These are phyloP conservation scores for Vannuccia rotundouncinata DNA, from an alignment of 2,888 invertebrate species.

Conservation along the genomic window DNA sequence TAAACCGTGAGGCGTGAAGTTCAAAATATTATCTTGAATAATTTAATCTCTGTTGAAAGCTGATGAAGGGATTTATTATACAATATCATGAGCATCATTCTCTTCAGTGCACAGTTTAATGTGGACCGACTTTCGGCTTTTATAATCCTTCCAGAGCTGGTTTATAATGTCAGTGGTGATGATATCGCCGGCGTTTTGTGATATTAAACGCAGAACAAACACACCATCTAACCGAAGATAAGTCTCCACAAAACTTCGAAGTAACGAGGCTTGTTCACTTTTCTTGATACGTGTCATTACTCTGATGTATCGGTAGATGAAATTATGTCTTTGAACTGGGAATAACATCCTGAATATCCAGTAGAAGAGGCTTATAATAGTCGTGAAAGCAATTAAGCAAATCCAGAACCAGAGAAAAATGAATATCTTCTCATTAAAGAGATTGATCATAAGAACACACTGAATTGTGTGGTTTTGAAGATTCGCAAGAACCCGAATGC, in stretches of 20 bases:
- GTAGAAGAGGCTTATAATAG: constrained; percentile 25
- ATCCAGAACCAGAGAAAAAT: constrained; percentile 42
- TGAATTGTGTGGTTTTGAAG: constrained; percentile 45
- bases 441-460: constrained; percentile 46
- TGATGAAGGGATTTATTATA: too few species aligned
- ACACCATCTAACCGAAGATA: constrained; percentile 55
- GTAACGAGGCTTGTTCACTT: constrained; percentile 41
- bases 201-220: constrained; percentile 54
- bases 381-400: constrained; percentile 29
- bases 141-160: constrained; percentile 53
- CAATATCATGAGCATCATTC: background rate
- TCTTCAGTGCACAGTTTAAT: background rate
- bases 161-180: constrained; percentile 54
- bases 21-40: too few species aligned
- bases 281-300: background rate
- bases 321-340: background rate
- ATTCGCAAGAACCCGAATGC: constrained; percentile 50
- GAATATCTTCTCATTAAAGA: constrained; percentile 45
- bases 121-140: constrained; percentile 42
- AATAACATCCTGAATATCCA: constrained; percentile 27
- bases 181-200: constrained; percentile 56
- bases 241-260: constrained; percentile 52
- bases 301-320: background rate
- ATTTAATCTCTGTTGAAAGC: too few species aligned
- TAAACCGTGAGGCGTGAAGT: too few species aligned